Base-by-base conservation (phyloP, 2,113 vertebrate species). In the Leptobrachium leishanense region DNA sequence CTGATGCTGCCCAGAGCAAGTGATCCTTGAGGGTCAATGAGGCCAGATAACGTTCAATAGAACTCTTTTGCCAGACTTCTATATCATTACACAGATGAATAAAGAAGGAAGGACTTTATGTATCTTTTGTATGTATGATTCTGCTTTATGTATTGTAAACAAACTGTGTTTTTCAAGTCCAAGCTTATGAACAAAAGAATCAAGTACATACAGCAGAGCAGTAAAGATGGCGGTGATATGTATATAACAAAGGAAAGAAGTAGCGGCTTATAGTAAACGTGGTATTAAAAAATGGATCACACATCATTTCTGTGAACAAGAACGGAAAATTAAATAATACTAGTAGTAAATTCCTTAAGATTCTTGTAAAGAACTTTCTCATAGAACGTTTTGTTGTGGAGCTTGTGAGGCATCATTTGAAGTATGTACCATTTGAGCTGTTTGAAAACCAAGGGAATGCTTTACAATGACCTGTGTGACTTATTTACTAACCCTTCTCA, bases 341-440 rank as follows among this genome's bases (percentile, higher is more conserved):
- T 20, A 55, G 13, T 39, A 46, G 12, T 54, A 44, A 13, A 77
- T 70, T 46, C 41, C 42, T 39, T 44, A 39, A 40, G 46, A 62
- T 40, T 76, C 42, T 62, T 70, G 46, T 77, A 69, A 69, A 77
- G 59, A 11, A 8, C 57, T 50, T 59, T 62, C n/a, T 53, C 20
- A 55, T 57, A 6, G 5, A n/a, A 62, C 68, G 40, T 50, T 44
- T 62, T 43, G 9, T 46, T 62, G 12, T 70, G 67, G 39, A 10
- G 5, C 46, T 57, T 46, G 15, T 2, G 2, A 43, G 42, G 5
- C 64, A 54, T 79, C 44, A 43, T 72, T 72, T 72, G 4, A 41
- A 43, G 5, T 15, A 31, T 72, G 72, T 72, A 64, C n/a, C 69
- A 72, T 79, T 63, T 54, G 40, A 72, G 43, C 31, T 66, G 50